Base-by-base conservation (phyloP, 1,140 invertebrate genomes). In the Temnothorax nylanderi region DNA sequence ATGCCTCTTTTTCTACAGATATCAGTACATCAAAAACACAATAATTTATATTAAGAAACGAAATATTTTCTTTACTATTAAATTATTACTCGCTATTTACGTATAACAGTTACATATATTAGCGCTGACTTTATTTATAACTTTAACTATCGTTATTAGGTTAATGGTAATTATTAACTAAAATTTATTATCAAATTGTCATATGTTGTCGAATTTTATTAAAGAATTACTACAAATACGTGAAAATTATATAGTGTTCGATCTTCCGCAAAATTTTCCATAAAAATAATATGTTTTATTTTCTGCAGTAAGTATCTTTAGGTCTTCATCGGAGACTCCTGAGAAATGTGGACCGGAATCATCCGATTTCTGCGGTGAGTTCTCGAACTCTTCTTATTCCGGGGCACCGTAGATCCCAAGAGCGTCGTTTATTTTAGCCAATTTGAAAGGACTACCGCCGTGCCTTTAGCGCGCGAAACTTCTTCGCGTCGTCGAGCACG, bases 401-500 rank as follows among this genome's bases (percentile, higher is more conserved):
- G 64, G 5, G 37, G 6, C 34, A 18, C 37, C 41, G 32, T 51
- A 37, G 77, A 67, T 80, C 62, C 34, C 77, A 51, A 67, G 62
- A 54, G 34, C 47, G 37, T 56, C 78, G 78, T 51, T 54, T 49
- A 56, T 67, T 82, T 82, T 81, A 37, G 65, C 65, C 78, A 81
- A 81, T 81, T 71, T 82, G 65, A 60, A 82, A 58, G 51, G 51
- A 44, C 49, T 44, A 34, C 37, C 41, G 3, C 3, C 37, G 51
- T 54, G 67, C 51, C 78, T 72, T 71, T 37, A 58, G 72, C 77
- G 37, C 58, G 26, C 58, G 26, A 80, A 56, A 71, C 86, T 34
- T 54, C 62, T 80, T 86, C 64, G 67, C 77, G 71, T 89, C 69
- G 58, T 88, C 58, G 44, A 84, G 60, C 44, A 21, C 54, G 71